Evolutionary conservation across 2,888 invertebrate species (phyloP), one percentile per base, ranked within the genome.

Genomic region (Fragum fragum): DNA sequence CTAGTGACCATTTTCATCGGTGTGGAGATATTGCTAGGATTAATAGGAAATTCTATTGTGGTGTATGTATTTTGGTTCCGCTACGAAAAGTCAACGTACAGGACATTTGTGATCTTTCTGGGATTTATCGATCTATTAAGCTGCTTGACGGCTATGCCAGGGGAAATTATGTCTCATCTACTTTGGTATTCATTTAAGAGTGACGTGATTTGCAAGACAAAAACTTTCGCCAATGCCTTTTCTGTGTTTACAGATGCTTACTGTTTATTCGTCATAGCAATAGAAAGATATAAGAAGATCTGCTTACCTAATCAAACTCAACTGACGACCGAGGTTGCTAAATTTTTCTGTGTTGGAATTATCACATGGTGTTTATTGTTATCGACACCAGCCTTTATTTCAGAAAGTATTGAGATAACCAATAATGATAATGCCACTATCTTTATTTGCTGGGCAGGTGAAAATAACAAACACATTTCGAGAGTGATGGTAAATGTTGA

Each of bases 271-370:
- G 79, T 86, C 1, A 90, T 91, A 39, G 87, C 89, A 1, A 74
- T 90, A 18, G 91, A 90, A 53, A 72, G 92, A 7, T 91, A 87
- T 76, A 61, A 85, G 61, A 91, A 91, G 70, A 82, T 91, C 11
- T 90, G 92, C 29, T 77, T 78, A 26, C 91, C 91, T 1, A 61
- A 90, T 1, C 61, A 52, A 28, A 75, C 75, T 69, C 85, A 85
- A 28, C 57, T 85, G 0, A 72, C 42, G 7, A 61, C 72, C 0
- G 36, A 23, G 18, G 23, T 23, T 11, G 66, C 66, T 9, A 66
- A 42, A 3, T 47, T 47, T 14, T n/a, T 47, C 18, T 47, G 47
- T 47, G 47, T 47, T n/a, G 47, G 47, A 47, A 47, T 47, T 9
- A n/a, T 47, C 14, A 18, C 18, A 16, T 18, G 18, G n/a, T 47